A percentile compares a stretch with the other conserved stretches of the same genome.
Conservation (phyloP, 2,888 invertebrate genomes). For the Mimachlamys varia region DNA sequence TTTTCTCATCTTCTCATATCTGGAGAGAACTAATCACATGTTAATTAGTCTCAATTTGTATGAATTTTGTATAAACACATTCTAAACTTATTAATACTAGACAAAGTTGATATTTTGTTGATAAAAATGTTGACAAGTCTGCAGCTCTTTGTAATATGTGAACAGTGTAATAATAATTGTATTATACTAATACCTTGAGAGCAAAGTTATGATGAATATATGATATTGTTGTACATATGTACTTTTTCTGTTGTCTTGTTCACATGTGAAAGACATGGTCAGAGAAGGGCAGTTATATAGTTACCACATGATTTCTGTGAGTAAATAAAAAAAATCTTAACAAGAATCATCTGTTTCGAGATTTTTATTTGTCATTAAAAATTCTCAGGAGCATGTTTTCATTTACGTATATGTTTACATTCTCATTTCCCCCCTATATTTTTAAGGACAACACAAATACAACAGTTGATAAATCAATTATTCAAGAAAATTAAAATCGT, state of each 20-base stretch:
- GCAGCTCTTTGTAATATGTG: constrained; percentile 13
- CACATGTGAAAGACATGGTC: constrained; percentile 30
- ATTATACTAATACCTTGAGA: not conserved
- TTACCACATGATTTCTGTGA: constrained; percentile 21
- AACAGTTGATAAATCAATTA: no score
- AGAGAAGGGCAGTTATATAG: constrained; percentile 26
- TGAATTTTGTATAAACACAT: constrained; percentile 21
- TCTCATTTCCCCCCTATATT: no score
- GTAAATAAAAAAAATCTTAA: constrained; percentile 32
- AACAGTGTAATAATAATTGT: not conserved
- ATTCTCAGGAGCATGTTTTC: not conserved
- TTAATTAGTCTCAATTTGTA: constrained; percentile 20
- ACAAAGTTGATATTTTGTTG: constrained; percentile 18
- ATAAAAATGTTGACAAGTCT: constrained; percentile 22
- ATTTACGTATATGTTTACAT: not conserved
- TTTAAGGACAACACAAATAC: no score
- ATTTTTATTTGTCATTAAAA: not conserved
- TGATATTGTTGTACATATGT: constrained; percentile 30
- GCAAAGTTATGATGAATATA: constrained; percentile 11
- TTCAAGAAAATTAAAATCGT: no score
- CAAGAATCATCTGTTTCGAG: not conserved
- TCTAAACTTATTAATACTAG: constrained; percentile 31
- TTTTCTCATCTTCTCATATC: constrained; percentile 4
- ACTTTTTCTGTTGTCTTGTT: constrained; percentile 31
- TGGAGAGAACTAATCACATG: constrained; percentile 1